These are phyloP conservation scores for Boloria euphrosyne DNA, from an alignment of 2,888 invertebrate species.

Conservation along the genomic window DNA sequence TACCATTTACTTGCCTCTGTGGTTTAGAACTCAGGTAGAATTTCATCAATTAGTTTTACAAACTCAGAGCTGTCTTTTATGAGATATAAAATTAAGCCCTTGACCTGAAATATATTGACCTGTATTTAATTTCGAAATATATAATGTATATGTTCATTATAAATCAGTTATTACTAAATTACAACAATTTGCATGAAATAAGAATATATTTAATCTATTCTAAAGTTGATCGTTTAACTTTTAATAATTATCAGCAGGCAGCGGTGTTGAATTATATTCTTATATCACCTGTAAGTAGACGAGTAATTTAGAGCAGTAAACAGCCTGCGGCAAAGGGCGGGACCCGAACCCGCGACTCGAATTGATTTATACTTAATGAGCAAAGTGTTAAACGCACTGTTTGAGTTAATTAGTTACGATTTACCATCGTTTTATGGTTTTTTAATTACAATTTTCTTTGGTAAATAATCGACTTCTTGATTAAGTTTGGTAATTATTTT, in stretches of 20 bases:
- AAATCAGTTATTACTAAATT: constrained; percentile 11
- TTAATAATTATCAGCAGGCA: constrained; percentile 33
- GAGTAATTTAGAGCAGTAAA: constrained; percentile 50
- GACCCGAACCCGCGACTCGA: constrained; percentile 41
- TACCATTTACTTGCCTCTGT: too few species aligned
- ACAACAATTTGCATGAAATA: constrained; percentile 9
- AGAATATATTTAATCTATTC: constrained; percentile 6
- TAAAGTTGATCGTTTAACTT: constrained; percentile 29
- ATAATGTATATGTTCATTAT: not conserved
- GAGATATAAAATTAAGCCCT: not conserved
- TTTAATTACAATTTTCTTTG: constrained; percentile 46
- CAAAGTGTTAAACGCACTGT: constrained; percentile 56
- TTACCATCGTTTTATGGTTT: constrained; percentile 43
- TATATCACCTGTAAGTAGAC: constrained; percentile 40
- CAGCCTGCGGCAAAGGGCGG: constrained; percentile 50
- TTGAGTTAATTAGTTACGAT: constrained; percentile 48
- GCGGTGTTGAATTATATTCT: constrained; percentile 33
- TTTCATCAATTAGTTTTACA: too few species aligned
- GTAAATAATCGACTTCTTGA: constrained; percentile 19
- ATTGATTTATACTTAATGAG: constrained; percentile 75
- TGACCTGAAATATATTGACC: not conserved
- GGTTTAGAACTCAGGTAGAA: too few species aligned
- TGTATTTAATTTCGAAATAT: constrained; percentile 9
- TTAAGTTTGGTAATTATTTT: constrained; percentile 13
- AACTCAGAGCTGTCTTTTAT: too few species aligned